These are phyloP conservation scores for Trachymyrmex septentrionalis DNA, from an alignment of 1,140 invertebrate genomes.

Conservation along the genomic window DNA sequence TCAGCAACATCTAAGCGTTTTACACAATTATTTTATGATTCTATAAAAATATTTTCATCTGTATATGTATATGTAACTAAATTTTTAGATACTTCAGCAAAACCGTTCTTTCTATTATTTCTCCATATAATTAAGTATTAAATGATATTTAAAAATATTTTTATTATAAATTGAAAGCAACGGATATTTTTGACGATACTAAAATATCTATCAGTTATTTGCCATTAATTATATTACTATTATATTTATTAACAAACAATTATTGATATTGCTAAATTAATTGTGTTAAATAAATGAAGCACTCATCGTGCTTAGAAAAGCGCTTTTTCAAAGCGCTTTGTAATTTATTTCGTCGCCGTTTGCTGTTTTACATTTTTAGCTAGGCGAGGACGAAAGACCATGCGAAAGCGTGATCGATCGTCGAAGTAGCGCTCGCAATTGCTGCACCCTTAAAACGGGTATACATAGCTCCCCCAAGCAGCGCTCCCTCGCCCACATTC, in stretches of 20 bases:
- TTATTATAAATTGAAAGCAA: too few species aligned
- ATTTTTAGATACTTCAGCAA: too few species aligned
- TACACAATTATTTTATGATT: too few species aligned
- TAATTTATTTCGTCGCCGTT: neutral
- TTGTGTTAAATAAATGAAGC: neutral
- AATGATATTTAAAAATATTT: too few species aligned
- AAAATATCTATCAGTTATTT: too few species aligned
- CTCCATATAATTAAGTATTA: too few species aligned
- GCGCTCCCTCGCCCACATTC: slow-evolving; percentile 44
- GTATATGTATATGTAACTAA: too few species aligned
- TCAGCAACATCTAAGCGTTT: too few species aligned
- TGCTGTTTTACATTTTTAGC: slow-evolving; percentile 30
- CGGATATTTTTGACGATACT: too few species aligned
- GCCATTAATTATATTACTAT: neutral
- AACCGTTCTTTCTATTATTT: too few species aligned
- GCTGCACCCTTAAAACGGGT: slow-evolving; percentile 58
- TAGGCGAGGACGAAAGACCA: slow-evolving; percentile 20
- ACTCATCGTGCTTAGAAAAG: neutral
- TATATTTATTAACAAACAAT: neutral
- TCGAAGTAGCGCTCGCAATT: slow-evolving; percentile 55
- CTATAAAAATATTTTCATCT: too few species aligned
- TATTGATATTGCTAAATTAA: neutral
- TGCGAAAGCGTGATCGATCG: slow-evolving; percentile 43
- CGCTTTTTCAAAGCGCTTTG: neutral
- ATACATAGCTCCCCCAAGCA: slow-evolving; percentile 35